Percentiles rank a stretch among this genome's conserved stretches.
Evolutionary conservation across 2,888 invertebrate genomes (phyloP).

Genomic region (Panzeria rudis): DNA sequence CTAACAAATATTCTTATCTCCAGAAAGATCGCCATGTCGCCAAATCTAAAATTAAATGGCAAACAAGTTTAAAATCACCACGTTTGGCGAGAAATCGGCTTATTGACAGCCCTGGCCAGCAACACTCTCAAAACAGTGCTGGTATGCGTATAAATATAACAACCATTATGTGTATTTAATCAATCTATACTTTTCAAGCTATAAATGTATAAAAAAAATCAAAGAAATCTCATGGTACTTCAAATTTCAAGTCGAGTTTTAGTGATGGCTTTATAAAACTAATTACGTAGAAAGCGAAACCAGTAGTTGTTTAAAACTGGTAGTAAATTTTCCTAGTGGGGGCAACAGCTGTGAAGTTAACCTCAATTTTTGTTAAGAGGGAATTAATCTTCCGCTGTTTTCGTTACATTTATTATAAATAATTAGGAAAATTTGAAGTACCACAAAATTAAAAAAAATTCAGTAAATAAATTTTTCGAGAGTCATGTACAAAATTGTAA

Average conservation of each 20-base stretch:
- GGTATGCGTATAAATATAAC: neutral
- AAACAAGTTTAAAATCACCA: too few species aligned
- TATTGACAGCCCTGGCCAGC: too few species aligned
- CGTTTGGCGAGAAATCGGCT: too few species aligned
- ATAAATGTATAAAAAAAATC: neutral
- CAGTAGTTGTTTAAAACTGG: neutral
- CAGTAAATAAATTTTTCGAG: neutral
- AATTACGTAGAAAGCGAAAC: too few species aligned
- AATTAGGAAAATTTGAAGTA: neutral
- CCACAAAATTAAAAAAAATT: neutral
- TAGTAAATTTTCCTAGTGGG: neutral
- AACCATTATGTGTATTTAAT: neutral
- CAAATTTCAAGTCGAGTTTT: slow-evolving; percentile 1
- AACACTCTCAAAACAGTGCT: neutral
- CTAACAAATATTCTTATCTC: too few species aligned
- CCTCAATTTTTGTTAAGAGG: slow-evolving; percentile 28
- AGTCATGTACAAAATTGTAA: slow-evolving; percentile 62
- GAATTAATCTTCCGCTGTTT: neutral
- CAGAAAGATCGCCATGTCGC: too few species aligned
- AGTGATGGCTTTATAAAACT: slow-evolving; percentile 4
- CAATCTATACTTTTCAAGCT: neutral
- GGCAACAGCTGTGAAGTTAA: slow-evolving; percentile 57
- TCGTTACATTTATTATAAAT: neutral
- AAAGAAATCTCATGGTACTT: neutral
- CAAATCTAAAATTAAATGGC: too few species aligned